Evolutionary conservation across 2,113 vertebrate species (phyloP).

Genomic region (Ivindomyrus marchei): DNA sequence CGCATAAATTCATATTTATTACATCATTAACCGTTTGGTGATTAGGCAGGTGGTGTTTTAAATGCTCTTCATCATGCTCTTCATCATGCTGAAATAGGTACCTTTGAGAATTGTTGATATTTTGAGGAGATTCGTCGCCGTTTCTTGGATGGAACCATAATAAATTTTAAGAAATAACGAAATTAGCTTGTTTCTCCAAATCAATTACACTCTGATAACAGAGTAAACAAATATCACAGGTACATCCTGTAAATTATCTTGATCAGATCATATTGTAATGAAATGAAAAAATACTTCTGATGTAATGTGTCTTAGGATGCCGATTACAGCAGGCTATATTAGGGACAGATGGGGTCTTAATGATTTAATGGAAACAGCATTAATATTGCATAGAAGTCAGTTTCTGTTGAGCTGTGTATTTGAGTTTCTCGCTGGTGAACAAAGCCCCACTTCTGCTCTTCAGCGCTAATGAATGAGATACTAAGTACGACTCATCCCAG

Average conservation of each 20-base stretch:
- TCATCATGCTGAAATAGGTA: not conserved
- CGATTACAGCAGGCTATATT: not conserved
- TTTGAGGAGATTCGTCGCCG: too few relatives aligned
- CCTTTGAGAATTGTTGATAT: not conserved
- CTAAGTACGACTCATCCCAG: not conserved
- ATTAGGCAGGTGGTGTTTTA: not conserved
- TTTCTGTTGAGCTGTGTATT: not conserved
- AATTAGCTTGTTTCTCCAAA: not conserved
- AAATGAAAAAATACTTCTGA: not conserved
- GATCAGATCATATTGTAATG: not conserved
- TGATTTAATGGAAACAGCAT: not conserved
- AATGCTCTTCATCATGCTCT: not conserved
- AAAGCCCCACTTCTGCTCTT: not conserved
- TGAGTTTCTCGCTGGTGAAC: not conserved
- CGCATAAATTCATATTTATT: not conserved
- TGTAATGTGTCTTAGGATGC: not conserved
- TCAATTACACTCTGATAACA: not conserved
- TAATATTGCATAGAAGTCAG: not conserved
- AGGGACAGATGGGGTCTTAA: not conserved
- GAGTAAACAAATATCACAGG: not conserved
- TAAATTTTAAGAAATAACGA: too few relatives aligned
- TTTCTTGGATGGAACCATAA: too few relatives aligned
- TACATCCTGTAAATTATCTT: not conserved
- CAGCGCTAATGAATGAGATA: slow-evolving; percentile 6
- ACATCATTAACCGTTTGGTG: not conserved